A percentile compares a stretch with the other conserved stretches of the same genome.
Conservation (phyloP, 2,888 invertebrate species). For the Pteria penguin region DNA sequence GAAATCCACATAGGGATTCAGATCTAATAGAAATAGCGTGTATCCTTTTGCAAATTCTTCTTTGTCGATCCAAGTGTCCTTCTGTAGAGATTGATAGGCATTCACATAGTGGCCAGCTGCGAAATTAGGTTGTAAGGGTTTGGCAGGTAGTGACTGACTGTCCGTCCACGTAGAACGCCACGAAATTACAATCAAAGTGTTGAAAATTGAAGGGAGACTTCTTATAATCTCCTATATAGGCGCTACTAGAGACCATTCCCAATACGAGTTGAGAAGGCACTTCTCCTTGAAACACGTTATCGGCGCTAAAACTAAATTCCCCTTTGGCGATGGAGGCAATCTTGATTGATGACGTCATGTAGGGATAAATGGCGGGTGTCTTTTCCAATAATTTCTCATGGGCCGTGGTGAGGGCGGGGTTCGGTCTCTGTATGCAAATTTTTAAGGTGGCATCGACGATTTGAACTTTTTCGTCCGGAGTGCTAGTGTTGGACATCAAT, state of each 20-base stretch:
- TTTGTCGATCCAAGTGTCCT: no score
- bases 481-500: constrained; percentile 18
- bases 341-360: constrained; percentile 36
- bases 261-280: constrained; percentile 12
- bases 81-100: no score
- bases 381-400: no score
- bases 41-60: no score
- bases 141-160: constrained; percentile 33
- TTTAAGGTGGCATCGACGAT: constrained; percentile 46
- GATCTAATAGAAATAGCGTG: no score
- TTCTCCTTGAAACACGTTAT: constrained; percentile 19
- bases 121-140: constrained; percentile 47
- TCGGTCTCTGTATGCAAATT: constrained; percentile 39
- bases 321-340: constrained; percentile 42
- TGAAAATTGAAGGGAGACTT: constrained; percentile 45
- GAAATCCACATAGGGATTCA: no score
- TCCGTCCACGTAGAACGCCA: constrained; percentile 42
- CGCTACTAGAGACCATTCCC: constrained; percentile 20
- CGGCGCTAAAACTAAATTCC: constrained; percentile 22
- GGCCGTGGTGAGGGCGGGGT: no score
- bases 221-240: constrained; percentile 32
- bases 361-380: no score
- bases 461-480: constrained; percentile 27
- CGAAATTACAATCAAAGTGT: constrained; percentile 35
- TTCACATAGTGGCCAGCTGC: no score